Evolutionary conservation across 2,113 vertebrate species (phyloP).

Genomic region (Athene cunicularia): DNA sequence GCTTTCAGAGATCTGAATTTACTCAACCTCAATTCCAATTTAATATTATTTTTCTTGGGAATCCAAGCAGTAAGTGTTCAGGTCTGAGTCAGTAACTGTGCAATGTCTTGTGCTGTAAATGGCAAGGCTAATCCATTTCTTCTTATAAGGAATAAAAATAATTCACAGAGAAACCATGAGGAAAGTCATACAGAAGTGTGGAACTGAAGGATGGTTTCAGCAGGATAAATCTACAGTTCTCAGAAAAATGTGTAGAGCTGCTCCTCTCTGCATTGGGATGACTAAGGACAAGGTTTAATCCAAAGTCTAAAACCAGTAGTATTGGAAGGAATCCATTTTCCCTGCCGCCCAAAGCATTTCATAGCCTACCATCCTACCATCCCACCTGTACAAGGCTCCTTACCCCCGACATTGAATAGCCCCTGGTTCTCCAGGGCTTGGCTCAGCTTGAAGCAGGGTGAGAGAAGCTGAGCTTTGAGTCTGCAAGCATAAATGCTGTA

Average conservation of each 20-base stretch:
- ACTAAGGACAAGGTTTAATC: neutral
- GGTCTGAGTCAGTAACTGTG: neutral
- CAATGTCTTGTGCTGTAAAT: neutral
- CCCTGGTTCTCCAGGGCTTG: neutral
- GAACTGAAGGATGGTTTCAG: neutral
- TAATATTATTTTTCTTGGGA: neutral
- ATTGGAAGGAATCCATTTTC: neutral
- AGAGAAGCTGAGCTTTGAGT: neutral
- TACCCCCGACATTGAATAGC: accelerated
- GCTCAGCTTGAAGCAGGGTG: neutral
- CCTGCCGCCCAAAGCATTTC: neutral
- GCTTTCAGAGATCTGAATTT: neutral
- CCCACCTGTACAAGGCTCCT: neutral
- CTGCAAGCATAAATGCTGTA: neutral
- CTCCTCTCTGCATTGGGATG: neutral
- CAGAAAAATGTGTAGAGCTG: neutral
- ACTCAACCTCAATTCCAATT: neutral
- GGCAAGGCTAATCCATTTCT: neutral
- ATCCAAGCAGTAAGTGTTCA: neutral
- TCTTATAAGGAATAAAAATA: neutral
- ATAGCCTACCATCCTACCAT: neutral
- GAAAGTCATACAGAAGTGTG: neutral
- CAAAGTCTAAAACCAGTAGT: neutral
- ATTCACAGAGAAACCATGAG: neutral
- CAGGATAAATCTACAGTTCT: neutral